phyloP scores from a whole-genome alignment of 2,888 invertebrate species.

The Aleiodes alternator region DNA sequence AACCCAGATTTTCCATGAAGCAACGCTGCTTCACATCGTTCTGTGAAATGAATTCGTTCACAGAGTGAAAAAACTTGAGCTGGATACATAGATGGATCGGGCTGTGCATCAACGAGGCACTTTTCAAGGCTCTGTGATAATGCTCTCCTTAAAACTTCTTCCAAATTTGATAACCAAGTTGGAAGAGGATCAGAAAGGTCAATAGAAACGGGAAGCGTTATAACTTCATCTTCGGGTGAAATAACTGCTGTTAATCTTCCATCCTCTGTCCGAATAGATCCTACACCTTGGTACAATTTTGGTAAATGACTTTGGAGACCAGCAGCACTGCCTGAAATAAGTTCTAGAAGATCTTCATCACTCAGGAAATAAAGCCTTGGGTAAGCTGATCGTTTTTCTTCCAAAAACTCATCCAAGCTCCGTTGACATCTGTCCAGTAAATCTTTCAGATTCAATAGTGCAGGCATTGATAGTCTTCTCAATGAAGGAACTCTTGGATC shows the following conservation, averaged over 20 bases:
- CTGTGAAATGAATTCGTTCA: constrained; percentile 69
- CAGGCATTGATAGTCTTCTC: constrained; percentile 79
- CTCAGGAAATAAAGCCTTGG: constrained; percentile 98
- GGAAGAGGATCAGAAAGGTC: constrained; percentile 73
- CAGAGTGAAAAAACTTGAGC: constrained; percentile 68
- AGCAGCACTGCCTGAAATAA: constrained; percentile 78
- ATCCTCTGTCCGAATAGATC: constrained; percentile 83
- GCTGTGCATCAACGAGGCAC: constrained; percentile 65
- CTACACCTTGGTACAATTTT: constrained; percentile 95
- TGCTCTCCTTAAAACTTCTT: constrained; percentile 86
- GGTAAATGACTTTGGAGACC: constrained; percentile 92
- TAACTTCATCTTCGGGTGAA: constrained; percentile 81
- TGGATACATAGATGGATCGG: constrained; percentile 68
- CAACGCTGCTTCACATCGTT: constrained; percentile 68
- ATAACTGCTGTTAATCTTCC: constrained; percentile 79
- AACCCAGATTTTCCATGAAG: constrained; percentile 65
- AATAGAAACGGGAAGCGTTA: constrained; percentile 76
- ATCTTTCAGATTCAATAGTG: constrained; percentile 88
- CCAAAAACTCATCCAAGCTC: constrained; percentile 94
- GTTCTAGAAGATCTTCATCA: constrained; percentile 97
- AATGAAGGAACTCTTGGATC: constrained; percentile 90
- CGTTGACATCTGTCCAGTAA: constrained; percentile 95
- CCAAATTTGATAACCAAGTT: constrained; percentile 87
- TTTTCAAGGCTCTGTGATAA: constrained; percentile 66
- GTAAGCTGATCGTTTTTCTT: constrained; percentile 95